A percentile compares a stretch with the other conserved stretches of the same genome.
Evolutionary conservation across 1,140 invertebrate genomes (phyloP).

Genomic region (Polyergus mexicanus): DNA sequence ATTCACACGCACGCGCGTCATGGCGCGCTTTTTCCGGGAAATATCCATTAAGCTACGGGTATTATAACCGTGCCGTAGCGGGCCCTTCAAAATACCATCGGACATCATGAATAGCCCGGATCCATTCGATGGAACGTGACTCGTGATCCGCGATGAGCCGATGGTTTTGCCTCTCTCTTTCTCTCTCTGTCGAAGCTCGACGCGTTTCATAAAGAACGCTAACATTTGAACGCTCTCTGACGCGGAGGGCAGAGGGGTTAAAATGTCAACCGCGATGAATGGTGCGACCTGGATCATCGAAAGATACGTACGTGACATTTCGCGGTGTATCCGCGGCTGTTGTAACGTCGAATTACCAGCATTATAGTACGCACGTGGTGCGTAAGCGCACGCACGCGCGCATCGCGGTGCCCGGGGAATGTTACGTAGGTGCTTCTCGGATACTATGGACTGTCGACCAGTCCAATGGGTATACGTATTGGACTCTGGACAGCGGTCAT

Average conservation of each 20-base stretch:
- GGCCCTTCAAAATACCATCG: constrained; percentile 48
- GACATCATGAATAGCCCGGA: constrained; percentile 45
- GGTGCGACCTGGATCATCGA: constrained; percentile 69
- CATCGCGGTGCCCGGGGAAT: constrained; percentile 55
- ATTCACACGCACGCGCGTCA: constrained; percentile 37
- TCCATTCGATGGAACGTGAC: constrained; percentile 57
- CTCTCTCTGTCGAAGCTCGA: not conserved
- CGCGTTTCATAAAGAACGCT: constrained; percentile 57
- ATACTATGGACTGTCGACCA: constrained; percentile 75
- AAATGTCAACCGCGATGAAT: constrained; percentile 77
- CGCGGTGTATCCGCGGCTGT: constrained; percentile 73
- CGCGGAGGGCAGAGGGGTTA: constrained; percentile 12
- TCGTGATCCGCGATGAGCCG: constrained; percentile 54
- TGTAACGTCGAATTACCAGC: constrained; percentile 77
- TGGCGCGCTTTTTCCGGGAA: constrained; percentile 33
- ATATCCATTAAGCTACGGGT: constrained; percentile 54
- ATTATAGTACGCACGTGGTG: constrained; percentile 49
- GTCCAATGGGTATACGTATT: constrained; percentile 77
- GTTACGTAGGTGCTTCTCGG: constrained; percentile 73
- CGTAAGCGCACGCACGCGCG: constrained; percentile 17
- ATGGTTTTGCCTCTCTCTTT: constrained; percentile 12
- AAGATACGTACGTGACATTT: constrained; percentile 79
- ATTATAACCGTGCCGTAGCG: constrained; percentile 38
- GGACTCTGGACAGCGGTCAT: constrained; percentile 81
- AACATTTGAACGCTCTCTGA: constrained; percentile 61